These are phyloP conservation scores for Chesias legatella DNA, from an alignment of 2,888 invertebrate genomes.

Conservation along the genomic window DNA sequence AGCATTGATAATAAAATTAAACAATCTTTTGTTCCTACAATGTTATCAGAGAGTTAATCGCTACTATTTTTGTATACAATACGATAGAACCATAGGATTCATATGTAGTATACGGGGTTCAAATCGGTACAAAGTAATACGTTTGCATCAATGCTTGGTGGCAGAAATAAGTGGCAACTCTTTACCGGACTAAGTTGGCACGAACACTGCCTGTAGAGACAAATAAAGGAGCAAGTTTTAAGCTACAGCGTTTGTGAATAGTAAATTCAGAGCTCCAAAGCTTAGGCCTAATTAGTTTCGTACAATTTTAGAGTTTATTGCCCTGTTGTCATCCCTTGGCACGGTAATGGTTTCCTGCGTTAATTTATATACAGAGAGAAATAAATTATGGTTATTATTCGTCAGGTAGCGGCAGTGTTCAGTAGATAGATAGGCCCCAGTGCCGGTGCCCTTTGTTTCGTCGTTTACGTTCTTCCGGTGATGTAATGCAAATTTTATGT, in stretches of 20 bases:
- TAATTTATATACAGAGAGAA: slow-evolving; percentile 53
- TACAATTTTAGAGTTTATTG: slow-evolving; percentile 68
- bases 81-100: no score
- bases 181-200: no score
- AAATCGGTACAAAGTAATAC: no score
- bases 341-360: slow-evolving; percentile 60
- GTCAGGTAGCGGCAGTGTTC: slow-evolving; percentile 27
- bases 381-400: slow-evolving; percentile 51
- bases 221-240: slow-evolving; percentile 24
- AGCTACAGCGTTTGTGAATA: slow-evolving; percentile 25
- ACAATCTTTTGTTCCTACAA: no score
- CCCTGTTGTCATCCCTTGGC: slow-evolving; percentile 50
- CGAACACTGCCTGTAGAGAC: background rate
- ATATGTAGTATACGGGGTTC: no score
- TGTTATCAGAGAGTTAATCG: no score
- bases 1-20: no score
- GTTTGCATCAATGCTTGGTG: no score
- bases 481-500: slow-evolving; percentile 8
- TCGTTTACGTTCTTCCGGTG: slow-evolving; percentile 9
- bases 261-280: slow-evolving; percentile 33
- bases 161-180: no score
- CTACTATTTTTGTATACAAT: no score
- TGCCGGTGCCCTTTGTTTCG: slow-evolving; percentile 16
- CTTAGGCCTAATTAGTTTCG: slow-evolving; percentile 63
- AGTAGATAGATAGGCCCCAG: slow-evolving; percentile 26